phyloP scores from a whole-genome alignment of 2,113 vertebrate species.

The mouse (Mus musculus) region GRCm39 chr3:55259001-55259500 shows the following conservation, averaged over 20 bases:
- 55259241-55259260: constrained; percentile 68
- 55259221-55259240: constrained; percentile 54
- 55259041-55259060: background rate
- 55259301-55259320: constrained; percentile 9
- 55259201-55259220: background rate
- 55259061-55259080: background rate
- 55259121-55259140: background rate
- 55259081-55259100: background rate
- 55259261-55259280: constrained; percentile 73
- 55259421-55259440: background rate
- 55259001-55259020: constrained; percentile 26
- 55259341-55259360: constrained; percentile 65
- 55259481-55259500: background rate
- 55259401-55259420: background rate
- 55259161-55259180: fast-evolving
- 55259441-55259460: background rate
- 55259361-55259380: constrained; percentile 61
- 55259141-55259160: background rate
- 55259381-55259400: background rate
- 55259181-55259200: constrained; percentile 15
- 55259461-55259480: background rate
- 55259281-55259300: constrained; percentile 30
- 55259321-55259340: constrained; percentile 54
- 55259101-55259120: constrained; percentile 1
- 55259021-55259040: constrained; percentile 5